Evolutionary conservation across 2,797 vertebrate genomes (phyloP), one percentile per base, ranked within the genome.

Genomic region (Sebastes trivittatus): DNA sequence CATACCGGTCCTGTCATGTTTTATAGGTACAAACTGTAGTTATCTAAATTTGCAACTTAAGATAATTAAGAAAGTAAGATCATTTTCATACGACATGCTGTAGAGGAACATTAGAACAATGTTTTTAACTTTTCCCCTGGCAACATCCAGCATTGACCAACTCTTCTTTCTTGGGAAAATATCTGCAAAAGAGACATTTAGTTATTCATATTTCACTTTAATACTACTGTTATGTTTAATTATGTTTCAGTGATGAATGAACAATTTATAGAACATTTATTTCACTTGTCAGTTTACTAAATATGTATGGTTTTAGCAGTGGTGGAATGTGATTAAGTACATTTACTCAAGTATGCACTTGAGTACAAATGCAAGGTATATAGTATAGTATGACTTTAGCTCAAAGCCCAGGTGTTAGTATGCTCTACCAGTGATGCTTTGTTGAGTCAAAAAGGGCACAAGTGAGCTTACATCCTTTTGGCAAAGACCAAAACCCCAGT

Each of bases 131-230:
- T 83, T 92, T 90, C 49, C 73, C 77, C 65, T 89, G 89, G 72
- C 94, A 96, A 85, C 93, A 94, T 75, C 78, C 81, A 25, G 86
- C 64, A n/a, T 76, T 74, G 36, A 82, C 69, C 18, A 85, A 42
- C 11, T 90, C 91, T 58, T 89, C 89, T 86, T 89, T 95, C 76
- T 83, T 89, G 4, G 91, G 85, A 67, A 94, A 91, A 89, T 91
- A 92, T 82, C 96, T 96, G 91, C 22, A 92, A 91, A 46, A 72
- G 81, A 89, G 9, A 87, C 8, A 67, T 69, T 62, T 4, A 60
- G 2, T 30, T 25, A 77, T 32, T 76, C 1, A 79, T 7, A 27
- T 32, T 49, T 60, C 4, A 65, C 4, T 70, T 29, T 16, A n/a
- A 56, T 36, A 22, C 18, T 5, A 6, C 7, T 70, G n/a, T 22